These are phyloP conservation scores for Drosophila putrida DNA, from an alignment of 2,888 invertebrate species.

Conservation along the genomic window DNA sequence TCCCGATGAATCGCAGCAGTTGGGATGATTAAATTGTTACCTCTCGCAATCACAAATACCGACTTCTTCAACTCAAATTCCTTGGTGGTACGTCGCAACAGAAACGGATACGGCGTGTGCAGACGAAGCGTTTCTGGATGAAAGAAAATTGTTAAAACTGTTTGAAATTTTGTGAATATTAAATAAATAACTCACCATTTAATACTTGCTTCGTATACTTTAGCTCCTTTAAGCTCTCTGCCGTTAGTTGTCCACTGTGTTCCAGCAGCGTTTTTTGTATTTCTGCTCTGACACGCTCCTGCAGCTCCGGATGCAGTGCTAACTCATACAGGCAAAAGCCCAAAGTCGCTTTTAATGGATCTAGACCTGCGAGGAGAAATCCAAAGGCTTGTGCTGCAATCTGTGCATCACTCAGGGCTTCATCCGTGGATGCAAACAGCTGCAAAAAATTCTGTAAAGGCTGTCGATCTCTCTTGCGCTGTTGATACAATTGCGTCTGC, in stretches of 20 bases:
- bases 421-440: slow-evolving; percentile 84
- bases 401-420: slow-evolving; percentile 66
- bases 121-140: slow-evolving; percentile 86
- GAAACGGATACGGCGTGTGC: slow-evolving; percentile 85
- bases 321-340: slow-evolving; percentile 85
- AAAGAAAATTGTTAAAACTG: background rate
- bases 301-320: slow-evolving; percentile 78
- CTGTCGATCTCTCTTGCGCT: slow-evolving; percentile 60
- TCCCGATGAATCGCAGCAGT: slow-evolving; percentile 87
- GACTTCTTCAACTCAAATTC: slow-evolving; percentile 79
- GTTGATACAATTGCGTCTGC: slow-evolving; percentile 65
- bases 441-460: slow-evolving; percentile 87
- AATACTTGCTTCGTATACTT: slow-evolving; percentile 78
- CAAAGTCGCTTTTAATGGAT: slow-evolving; percentile 88
- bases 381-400: slow-evolving; percentile 84
- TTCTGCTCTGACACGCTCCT: slow-evolving; percentile 68
- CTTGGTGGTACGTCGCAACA: slow-evolving; percentile 74
- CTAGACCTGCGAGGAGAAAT: slow-evolving; percentile 87
- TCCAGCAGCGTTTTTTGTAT: slow-evolving; percentile 58
- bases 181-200: slow-evolving; percentile 67
- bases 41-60: slow-evolving; percentile 76
- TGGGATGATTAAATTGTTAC: slow-evolving; percentile 79
- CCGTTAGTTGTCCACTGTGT: slow-evolving; percentile 66
- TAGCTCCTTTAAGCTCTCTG: slow-evolving; percentile 72
- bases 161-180: too few relatives aligned